phyloP scores from a whole-genome alignment of 2,888 invertebrate genomes.

The Adelphocoris suturalis region DNA sequence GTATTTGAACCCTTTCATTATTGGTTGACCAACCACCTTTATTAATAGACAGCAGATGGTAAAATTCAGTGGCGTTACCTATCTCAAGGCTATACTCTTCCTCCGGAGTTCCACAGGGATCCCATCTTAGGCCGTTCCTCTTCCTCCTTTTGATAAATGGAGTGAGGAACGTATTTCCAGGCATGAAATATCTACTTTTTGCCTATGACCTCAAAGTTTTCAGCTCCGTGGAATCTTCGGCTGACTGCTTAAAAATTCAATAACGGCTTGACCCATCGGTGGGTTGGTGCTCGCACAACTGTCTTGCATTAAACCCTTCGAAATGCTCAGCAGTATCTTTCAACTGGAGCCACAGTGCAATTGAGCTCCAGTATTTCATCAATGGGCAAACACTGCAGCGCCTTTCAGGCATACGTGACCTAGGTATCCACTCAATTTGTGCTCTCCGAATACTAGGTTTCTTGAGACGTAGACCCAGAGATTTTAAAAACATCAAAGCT shows the following conservation, averaged over 20 bases:
- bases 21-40: not conserved
- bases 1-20: not conserved
- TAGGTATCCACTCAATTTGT: not conserved
- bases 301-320: not conserved
- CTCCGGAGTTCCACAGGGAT: not conserved
- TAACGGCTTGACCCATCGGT: not conserved
- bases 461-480: not conserved
- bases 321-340: not conserved
- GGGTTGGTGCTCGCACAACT: not conserved
- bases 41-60: not conserved
- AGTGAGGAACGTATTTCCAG: not conserved
- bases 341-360: not conserved
- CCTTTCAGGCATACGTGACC: not conserved
- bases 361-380: not conserved
- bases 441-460: not conserved
- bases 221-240: not conserved
- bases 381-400: not conserved
- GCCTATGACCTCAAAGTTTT: not conserved
- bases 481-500: not conserved
- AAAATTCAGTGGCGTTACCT: not conserved
- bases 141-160: not conserved
- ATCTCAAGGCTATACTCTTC: not conserved
- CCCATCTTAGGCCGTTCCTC: not conserved
- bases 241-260: not conserved
- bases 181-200: not conserved